Conservation (phyloP, 2,888 invertebrate genomes). For the Punctoribates punctum region DNA sequence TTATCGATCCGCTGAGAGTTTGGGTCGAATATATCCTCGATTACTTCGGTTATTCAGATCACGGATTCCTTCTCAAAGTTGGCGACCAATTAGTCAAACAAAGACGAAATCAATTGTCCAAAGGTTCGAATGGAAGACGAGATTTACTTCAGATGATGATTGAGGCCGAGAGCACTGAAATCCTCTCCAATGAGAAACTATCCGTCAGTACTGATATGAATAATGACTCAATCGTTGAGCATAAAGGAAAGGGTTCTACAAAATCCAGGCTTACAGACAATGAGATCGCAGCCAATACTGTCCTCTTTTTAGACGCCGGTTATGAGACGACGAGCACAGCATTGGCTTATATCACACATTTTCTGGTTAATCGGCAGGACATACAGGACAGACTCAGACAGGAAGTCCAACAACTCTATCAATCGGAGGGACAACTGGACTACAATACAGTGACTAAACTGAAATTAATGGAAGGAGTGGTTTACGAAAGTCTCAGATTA, state of each 20-base stretch:
- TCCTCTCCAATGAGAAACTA: slow-evolving; percentile 10
- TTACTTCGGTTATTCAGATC: slow-evolving; percentile 13
- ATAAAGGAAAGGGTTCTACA: neutral
- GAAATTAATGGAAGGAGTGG: slow-evolving; percentile 45
- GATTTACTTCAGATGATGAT: slow-evolving; percentile 14
- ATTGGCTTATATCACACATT: slow-evolving; percentile 44
- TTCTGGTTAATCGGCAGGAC: slow-evolving; percentile 43
- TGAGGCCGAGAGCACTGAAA: neutral
- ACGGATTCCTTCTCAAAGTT: neutral
- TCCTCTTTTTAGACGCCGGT: slow-evolving; percentile 41
- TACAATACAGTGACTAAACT: slow-evolving; percentile 45
- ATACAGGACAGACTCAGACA: slow-evolving; percentile 44
- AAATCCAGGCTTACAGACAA: slow-evolving; percentile 36
- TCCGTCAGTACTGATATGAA: neutral
- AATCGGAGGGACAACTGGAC: slow-evolving; percentile 43
- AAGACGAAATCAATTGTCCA: neutral
- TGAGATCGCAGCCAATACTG: slow-evolving; percentile 39
- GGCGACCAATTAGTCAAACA: neutral
- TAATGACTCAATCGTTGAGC: neutral
- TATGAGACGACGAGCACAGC: slow-evolving; percentile 47
- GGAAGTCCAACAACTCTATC: slow-evolving; percentile 38
- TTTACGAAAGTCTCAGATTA: slow-evolving; percentile 44
- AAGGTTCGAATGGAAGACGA: neutral
- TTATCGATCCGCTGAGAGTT: neutral
- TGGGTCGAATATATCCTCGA: neutral